Percentiles rank a stretch among this genome's conserved stretches.
These are phyloP conservation scores for Picus viridis DNA, from an alignment of 2,797 vertebrate genomes.

Conservation along the genomic window DNA sequence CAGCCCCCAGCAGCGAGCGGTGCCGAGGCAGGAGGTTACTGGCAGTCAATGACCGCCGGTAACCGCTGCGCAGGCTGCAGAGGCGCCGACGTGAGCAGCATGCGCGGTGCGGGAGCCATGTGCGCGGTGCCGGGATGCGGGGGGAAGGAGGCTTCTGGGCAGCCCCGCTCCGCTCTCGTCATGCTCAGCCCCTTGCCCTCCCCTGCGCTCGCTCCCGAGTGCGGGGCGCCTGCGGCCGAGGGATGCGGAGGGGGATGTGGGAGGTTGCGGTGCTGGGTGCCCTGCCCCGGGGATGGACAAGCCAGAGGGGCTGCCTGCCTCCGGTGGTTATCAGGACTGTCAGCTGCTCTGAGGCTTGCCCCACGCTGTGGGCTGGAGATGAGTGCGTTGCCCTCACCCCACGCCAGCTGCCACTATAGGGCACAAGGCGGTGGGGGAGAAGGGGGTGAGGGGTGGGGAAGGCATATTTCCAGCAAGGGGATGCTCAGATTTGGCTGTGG, in stretches of 20 bases:
- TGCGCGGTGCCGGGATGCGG: background rate
- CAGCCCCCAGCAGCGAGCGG: background rate
- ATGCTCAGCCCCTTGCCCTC: background rate
- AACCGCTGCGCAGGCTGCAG: slow-evolving; percentile 71
- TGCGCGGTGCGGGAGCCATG: background rate
- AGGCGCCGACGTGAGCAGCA: slow-evolving; percentile 57
- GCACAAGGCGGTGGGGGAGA: too few species aligned
- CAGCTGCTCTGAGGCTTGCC: background rate
- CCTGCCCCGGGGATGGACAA: background rate
- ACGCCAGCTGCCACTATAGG: background rate
- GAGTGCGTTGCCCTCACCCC: accelerated
- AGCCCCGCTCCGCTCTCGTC: background rate
- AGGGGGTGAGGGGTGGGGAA: too few species aligned
- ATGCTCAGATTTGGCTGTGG: background rate
- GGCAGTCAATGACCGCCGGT: slow-evolving; percentile 74
- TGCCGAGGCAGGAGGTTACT: slow-evolving; percentile 64
- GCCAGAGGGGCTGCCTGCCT: background rate
- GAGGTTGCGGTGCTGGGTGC: accelerated
- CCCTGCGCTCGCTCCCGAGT: background rate
- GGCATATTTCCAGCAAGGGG: accelerated
- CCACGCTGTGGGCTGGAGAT: too few species aligned
- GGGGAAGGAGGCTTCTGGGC: background rate
- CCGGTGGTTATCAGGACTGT: accelerated
- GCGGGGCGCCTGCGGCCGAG: too few species aligned
- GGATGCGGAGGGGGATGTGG: accelerated